Conservation (phyloP, 2,888 invertebrate genomes). For the Polydrusus cervinus region DNA sequence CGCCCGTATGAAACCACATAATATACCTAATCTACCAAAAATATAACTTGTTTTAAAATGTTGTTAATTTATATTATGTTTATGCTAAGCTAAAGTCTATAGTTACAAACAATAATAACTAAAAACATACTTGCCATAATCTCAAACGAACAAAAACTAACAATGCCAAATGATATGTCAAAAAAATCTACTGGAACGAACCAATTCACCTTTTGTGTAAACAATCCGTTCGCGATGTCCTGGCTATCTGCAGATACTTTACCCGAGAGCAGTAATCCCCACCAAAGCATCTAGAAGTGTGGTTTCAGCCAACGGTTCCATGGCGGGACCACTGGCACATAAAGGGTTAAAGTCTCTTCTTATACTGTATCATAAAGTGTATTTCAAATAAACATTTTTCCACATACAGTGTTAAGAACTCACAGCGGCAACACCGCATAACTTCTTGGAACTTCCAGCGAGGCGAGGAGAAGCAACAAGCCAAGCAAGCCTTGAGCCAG, state of each 20-base stretch:
- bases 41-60: background rate
- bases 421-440: too few relatives aligned
- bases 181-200: background rate
- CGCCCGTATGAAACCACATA: background rate
- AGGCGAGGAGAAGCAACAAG: too few relatives aligned
- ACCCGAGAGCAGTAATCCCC: conserved; percentile 10
- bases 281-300: conserved; percentile 4
- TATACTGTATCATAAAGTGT: too few relatives aligned
- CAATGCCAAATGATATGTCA: background rate
- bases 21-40: conserved; percentile 3
- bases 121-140: conserved; percentile 8
- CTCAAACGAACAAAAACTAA: background rate
- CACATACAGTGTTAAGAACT: too few relatives aligned
- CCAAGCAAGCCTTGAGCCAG: too few relatives aligned
- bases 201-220: too few relatives aligned
- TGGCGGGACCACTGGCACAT: too few relatives aligned
- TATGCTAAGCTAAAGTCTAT: conserved; percentile 4
- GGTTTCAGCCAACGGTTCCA: conserved; percentile 1
- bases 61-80: background rate
- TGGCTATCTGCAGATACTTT: background rate
- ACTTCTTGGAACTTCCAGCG: too few relatives aligned
- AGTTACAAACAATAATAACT: background rate
- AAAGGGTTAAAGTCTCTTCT: too few relatives aligned
- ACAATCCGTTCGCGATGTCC: background rate
- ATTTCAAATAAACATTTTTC: too few relatives aligned